These are phyloP conservation scores for Nannoperca australis DNA, from an alignment of 2,797 vertebrate genomes.

Conservation along the genomic window DNA sequence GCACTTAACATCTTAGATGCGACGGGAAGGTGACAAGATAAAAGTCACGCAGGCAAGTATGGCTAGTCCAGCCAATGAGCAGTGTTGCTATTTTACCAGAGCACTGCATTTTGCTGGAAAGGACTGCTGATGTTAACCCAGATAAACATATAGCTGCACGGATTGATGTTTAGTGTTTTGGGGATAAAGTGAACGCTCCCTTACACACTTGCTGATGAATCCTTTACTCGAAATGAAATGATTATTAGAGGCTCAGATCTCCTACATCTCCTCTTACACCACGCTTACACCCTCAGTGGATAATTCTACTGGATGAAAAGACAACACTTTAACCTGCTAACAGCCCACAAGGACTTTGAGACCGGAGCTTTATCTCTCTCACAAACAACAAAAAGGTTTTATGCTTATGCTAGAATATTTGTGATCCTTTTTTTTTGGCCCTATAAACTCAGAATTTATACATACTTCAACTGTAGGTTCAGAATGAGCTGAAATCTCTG, in stretches of 20 bases:
- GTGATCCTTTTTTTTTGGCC: background rate
- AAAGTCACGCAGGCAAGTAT: background rate
- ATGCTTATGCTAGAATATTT: constrained; percentile 4
- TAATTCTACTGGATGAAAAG: constrained; percentile 8
- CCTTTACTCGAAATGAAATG: background rate
- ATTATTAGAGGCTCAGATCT: background rate
- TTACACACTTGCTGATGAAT: background rate
- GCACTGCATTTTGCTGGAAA: background rate
- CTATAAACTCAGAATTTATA: background rate
- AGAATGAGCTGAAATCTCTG: constrained; percentile 13
- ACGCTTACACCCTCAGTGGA: background rate
- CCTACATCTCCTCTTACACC: constrained; percentile 10
- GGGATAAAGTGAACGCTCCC: background rate
- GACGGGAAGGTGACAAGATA: background rate
- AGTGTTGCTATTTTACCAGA: constrained; percentile 12
- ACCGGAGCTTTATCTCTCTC: background rate
- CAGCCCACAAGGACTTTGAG: constrained; percentile 2
- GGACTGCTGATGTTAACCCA: background rate
- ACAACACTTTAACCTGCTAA: constrained; percentile 17
- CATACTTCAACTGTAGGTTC: constrained; percentile 5
- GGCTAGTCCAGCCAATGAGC: background rate
- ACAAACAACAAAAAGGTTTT: constrained; percentile 14
- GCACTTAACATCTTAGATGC: background rate
- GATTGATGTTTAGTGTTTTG: background rate
- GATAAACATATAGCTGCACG: background rate